Base-by-base conservation (phyloP, 1,140 invertebrate species). In the Macrobrachium rosenbergii region DNA sequence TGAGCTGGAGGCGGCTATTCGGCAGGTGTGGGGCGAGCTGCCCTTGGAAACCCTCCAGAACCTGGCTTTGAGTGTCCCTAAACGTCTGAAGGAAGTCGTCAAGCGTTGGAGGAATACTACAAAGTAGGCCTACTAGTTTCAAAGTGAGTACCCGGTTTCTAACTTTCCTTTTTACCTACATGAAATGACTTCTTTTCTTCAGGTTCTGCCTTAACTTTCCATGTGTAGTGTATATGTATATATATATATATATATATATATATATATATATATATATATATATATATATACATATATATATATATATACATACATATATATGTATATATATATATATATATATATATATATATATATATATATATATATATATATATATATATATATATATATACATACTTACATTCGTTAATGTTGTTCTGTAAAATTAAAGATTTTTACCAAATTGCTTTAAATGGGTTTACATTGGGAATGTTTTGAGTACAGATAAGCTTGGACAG, bases 191-290 rank as follows among this genome's bases (percentile, higher is more conserved):
- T 79, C 3, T 3, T 37, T 37, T n/a, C n/a, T 37, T 37, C 3
- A 37, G 28, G 28, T 3, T 1, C 1, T 37, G 28, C 28, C 28
- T 37, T 37, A 37, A 37, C 3, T 37, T 37, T 37, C 28, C 28
- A 37, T 3, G 3, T 37, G 3, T 3, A 2, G 28, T 37, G 3
- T 37, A 37, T 37, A 37, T 37, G 28, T 52, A 52, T 52, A 52
- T 52, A 52, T 67, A 67, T 67, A 67, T 11, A 67, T 67, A 67
- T 67, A 67, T 67, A 67, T 67, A 67, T 67, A 67, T 67, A 67
- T 67, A 67, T 67, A 67, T 67, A 67, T 67, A 67, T 67, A 67
- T 67, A 67, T 67, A 67, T 67, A 67, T 67, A 67, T 67, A 67
- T 67, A 67, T 67, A 67, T 67, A 19, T 67, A 67, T 67, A 67